These are phyloP conservation scores for Nasonia oneida DNA, from an alignment of 2,888 invertebrate genomes.

Conservation along the genomic window DNA sequence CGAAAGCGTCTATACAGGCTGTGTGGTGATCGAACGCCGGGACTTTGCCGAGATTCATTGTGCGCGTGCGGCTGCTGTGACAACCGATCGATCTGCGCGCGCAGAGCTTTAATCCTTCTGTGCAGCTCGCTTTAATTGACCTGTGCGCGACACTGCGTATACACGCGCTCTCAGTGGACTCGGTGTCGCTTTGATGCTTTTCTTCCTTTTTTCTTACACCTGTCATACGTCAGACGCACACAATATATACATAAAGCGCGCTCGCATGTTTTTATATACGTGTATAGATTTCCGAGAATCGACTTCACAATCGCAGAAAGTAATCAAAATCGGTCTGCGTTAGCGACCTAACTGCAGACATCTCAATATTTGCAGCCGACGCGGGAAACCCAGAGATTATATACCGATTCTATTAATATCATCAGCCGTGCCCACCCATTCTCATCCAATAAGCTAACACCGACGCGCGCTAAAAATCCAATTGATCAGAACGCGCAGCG, in stretches of 20 bases:
- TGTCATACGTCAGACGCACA: neutral
- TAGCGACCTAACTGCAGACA: too few species aligned
- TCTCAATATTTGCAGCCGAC: too few species aligned
- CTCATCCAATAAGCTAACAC: too few species aligned
- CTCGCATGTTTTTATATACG: too few species aligned
- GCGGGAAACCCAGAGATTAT: too few species aligned
- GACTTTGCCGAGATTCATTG: neutral
- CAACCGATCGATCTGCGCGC: conserved; percentile 11
- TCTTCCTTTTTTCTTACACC: neutral
- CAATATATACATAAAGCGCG: too few species aligned
- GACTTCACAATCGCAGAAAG: neutral
- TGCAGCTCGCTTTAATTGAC: neutral
- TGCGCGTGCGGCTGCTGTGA: neutral
- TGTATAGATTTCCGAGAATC: too few species aligned
- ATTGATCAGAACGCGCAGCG: neutral
- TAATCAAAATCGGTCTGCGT: neutral
- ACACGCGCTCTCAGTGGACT: neutral
- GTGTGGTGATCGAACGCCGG: neutral
- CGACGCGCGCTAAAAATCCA: too few species aligned
- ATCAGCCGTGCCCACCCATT: too few species aligned
- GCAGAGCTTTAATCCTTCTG: neutral
- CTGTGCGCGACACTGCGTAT: neutral
- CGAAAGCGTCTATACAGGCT: neutral
- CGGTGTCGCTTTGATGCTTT: conserved; percentile 8
- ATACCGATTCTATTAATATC: too few species aligned